Evolutionary conservation across 2,888 invertebrate genomes (phyloP), one percentile per base, ranked within the genome.

Genomic region (Macrophya annulata): DNA sequence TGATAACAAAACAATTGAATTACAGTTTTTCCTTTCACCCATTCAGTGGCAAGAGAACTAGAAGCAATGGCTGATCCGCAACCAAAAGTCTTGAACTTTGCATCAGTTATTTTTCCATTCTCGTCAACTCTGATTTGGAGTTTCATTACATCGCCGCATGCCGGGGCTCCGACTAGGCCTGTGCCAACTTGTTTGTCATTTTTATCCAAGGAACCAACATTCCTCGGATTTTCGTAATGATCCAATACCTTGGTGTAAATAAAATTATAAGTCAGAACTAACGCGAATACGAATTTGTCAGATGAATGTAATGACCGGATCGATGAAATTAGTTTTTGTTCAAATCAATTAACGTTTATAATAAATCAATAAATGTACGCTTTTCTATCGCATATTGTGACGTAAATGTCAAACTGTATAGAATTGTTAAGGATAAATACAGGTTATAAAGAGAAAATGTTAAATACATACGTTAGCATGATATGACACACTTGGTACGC

Each of bases 91-190:
- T 99, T 99, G 93, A 99, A 99, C 94, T 99, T 99, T 0, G 99
- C 99, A 94, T 99, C 99, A 90, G 98, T 94, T 86, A 99, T 99
- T 94, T 98, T 99, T 76, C 99, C 99, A 94, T 98, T 94, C 0
- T 98, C 98, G 92, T 99, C 99, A 71, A 99, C 97, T 94, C 96
- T 96, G 88, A 99, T 98, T 94, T 99, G 99, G 85, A 99, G 94
- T 94, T 99, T 99, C 99, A 99, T 99, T 40, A 99, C 99, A 94
- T 99, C 99, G 82, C 99, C 99, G 93, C 99, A 99, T 25, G 99
- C 99, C 3, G 99, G 99, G 5, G 99, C 99, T 37, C 99, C 99
- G 15, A 99, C 99, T 8, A 99, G 95, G 0, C 99, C 99, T 3
- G 99, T 99, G 0, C 99, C 99, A 48, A 99, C 99, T 90, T 95